Evolutionary conservation across 2,888 invertebrate species (phyloP).

Genomic region (Parasteatoda lunata): DNA sequence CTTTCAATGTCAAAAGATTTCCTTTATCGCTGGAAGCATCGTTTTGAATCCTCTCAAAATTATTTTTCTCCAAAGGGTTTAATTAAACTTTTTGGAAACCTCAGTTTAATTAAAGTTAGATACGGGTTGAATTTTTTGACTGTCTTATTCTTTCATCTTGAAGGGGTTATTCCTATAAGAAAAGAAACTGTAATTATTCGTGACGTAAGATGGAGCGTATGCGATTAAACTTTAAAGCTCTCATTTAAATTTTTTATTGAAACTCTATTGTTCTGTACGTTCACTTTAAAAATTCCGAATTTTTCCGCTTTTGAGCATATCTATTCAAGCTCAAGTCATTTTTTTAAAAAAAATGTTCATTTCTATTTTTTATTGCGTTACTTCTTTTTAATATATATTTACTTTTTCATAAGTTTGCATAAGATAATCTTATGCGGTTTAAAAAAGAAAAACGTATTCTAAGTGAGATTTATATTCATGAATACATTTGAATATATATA

Average conservation of each 20-base stretch:
- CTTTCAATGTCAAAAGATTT: conserved; percentile 15
- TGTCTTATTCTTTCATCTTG: conserved; percentile 25
- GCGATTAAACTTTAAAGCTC: conserved; percentile 47
- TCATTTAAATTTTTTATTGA: conserved; percentile 37
- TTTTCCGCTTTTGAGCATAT: background rate
- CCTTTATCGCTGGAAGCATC: conserved; percentile 28
- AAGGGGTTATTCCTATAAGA: conserved; percentile 25
- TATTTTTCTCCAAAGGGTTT: conserved; percentile 44
- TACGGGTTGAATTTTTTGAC: conserved; percentile 44
- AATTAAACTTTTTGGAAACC: conserved; percentile 54
- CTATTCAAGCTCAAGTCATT: background rate
- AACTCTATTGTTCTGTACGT: conserved; percentile 18
- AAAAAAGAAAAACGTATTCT: too few relatives aligned
- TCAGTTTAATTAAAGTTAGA: conserved; percentile 60
- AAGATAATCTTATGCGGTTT: too few relatives aligned
- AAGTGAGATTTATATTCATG: too few relatives aligned
- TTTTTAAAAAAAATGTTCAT: background rate
- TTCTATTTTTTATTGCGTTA: background rate
- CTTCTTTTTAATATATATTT: too few relatives aligned
- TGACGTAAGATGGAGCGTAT: conserved; percentile 4
- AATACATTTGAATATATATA: too few relatives aligned
- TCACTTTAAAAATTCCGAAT: conserved; percentile 5
- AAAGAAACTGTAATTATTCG: conserved; percentile 53
- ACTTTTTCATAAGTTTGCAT: too few relatives aligned
- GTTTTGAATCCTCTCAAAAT: conserved; percentile 25